Percentiles rank a stretch among this genome's conserved stretches.
phyloP scores from a whole-genome alignment of 2,113 vertebrate genomes.

The Poecile atricapillus region DNA sequence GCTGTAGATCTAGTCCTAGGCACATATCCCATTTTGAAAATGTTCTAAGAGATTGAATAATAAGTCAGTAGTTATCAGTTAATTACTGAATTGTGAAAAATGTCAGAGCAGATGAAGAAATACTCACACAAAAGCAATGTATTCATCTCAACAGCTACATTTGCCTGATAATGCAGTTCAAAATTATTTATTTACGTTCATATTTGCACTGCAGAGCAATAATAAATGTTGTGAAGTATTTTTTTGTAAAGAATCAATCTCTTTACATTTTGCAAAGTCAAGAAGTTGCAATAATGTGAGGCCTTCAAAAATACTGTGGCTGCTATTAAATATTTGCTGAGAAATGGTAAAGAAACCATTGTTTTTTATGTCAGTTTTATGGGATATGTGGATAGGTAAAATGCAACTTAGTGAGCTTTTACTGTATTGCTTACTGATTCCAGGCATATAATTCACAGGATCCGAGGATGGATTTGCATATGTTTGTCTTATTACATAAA shows the following conservation, averaged over 20 bases:
- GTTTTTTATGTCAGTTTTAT: constrained; percentile 38
- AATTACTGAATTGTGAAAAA: constrained; percentile 30
- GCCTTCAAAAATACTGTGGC: not conserved
- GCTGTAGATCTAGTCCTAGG: not conserved
- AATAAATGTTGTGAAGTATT: not conserved
- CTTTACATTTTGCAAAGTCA: constrained; percentile 2
- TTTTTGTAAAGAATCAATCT: constrained; percentile 7
- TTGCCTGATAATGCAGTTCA: constrained; percentile 37
- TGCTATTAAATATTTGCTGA: constrained; percentile 17
- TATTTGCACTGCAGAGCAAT: constrained; percentile 18
- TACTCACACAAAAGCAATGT: not conserved
- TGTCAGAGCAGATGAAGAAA: constrained; percentile 15
- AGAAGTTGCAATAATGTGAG: constrained; percentile 7
- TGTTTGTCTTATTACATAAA: constrained; percentile 46
- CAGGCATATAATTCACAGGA: constrained; percentile 4
- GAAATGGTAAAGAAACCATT: not conserved
- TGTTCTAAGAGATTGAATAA: constrained; percentile 2
- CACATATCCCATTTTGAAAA: not conserved
- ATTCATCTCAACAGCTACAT: constrained; percentile 37
- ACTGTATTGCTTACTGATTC: constrained; percentile 30
- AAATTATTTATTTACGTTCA: constrained; percentile 45
- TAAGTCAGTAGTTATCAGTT: constrained; percentile 24
- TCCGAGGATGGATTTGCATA: constrained; percentile 36
- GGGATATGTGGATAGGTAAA: constrained; percentile 12
- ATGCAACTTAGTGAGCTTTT: constrained; percentile 26